These are phyloP conservation scores for Nesidiocoris tenuis DNA, from an alignment of 2,888 invertebrate species.

Conservation along the genomic window DNA sequence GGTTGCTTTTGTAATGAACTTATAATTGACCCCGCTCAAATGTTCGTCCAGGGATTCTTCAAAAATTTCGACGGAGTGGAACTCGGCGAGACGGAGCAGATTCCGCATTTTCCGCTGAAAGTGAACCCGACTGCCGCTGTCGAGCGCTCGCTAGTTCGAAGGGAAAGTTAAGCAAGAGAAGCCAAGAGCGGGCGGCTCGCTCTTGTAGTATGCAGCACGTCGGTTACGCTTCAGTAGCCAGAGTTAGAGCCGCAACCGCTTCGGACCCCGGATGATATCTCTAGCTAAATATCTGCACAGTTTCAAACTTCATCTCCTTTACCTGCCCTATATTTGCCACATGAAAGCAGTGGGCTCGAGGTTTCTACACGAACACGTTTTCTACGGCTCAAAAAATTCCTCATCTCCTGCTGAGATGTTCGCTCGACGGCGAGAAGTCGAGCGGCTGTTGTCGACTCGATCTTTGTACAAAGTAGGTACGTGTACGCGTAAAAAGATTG, in stretches of 20 bases:
- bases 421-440: no score
- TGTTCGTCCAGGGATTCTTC: no score
- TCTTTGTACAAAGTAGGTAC: no score
- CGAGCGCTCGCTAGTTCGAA: not conserved
- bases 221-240: not conserved
- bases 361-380: not conserved
- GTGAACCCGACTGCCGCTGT: no score
- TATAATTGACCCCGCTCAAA: no score
- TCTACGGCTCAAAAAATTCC: not conserved
- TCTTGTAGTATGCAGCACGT: not conserved
- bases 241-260: not conserved
- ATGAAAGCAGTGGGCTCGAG: not conserved
- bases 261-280: not conserved
- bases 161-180: not conserved
- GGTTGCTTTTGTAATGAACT: no score
- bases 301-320: not conserved
- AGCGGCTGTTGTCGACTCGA: no score
- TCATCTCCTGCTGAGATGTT: not conserved
- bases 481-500: no score
- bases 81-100: no score
- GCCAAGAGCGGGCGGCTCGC: not conserved
- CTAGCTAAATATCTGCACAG: not conserved
- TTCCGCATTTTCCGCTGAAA: no score
- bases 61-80: no score
- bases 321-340: not conserved